Conservation (phyloP, 2,797 vertebrate species). For the Gorsachius magnificus region DNA sequence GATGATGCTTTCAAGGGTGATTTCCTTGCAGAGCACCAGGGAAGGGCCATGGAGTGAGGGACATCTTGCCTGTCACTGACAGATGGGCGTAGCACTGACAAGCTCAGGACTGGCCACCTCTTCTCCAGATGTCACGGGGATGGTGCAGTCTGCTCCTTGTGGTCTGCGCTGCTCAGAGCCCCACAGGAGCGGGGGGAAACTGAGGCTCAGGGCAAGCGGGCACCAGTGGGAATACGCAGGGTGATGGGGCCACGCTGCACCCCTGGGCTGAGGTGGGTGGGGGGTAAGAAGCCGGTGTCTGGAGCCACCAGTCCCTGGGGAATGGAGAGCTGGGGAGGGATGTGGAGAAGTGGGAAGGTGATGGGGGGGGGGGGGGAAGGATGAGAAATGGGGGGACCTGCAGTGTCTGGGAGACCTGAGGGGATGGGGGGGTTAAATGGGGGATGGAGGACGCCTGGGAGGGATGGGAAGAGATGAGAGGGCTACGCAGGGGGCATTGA, state of each 20-base stretch:
- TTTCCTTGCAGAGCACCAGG: neutral
- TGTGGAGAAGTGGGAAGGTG: no score
- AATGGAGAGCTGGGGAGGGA: neutral
- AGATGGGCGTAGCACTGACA: neutral
- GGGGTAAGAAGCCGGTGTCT: accelerated
- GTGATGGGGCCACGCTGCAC: neutral
- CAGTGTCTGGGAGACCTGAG: neutral
- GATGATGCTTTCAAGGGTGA: no score
- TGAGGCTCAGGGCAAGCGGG: neutral
- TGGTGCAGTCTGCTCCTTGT: neutral
- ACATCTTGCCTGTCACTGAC: neutral
- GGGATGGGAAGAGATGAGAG: neutral
- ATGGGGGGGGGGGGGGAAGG: neutral
- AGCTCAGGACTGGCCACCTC: neutral
- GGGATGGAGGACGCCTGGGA: neutral
- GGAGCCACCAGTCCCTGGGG: neutral
- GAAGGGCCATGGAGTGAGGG: no score
- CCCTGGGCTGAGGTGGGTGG: neutral
- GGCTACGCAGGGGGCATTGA: no score
- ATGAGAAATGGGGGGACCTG: neutral
- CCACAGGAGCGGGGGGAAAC: neutral
- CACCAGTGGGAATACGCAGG: accelerated
- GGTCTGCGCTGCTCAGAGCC: neutral
- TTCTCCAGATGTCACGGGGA: neutral
- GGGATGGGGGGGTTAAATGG: neutral